Evolutionary conservation across 37 sponge, comb jelly and placozoan genomes (phyloP), one percentile per base, ranked within the genome.

Genomic region (Agelas oroides): DNA sequence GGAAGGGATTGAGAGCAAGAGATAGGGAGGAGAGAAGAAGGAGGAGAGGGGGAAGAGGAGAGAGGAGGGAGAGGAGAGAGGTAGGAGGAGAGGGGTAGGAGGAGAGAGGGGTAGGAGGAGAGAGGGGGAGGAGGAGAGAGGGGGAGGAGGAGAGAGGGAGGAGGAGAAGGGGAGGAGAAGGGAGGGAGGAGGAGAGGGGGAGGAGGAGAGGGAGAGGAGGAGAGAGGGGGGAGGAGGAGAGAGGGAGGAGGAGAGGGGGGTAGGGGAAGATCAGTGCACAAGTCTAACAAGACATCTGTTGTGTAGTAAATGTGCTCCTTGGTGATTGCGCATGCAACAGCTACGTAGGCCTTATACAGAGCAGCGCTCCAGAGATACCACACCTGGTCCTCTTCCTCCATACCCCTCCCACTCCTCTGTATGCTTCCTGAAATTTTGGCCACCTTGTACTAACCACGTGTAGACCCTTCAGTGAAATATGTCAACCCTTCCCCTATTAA

Each of bases 121-220:
- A 65, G 67, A 23, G 67, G 25, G 67, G 23, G 25, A 65, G 67
- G 23, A 25, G 25, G 67, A n/a, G 67, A 65, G 67, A 65, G 25
- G 67, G 67, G 30, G 67, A 65, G 24, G 41, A 12, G 39, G 13
- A 70, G 38, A 18, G n/a, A 30, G 65, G 25, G 65, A 21, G 65
- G n/a, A 18, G 15, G 60, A 59, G 77, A 31, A 36, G 32, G 60
- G 59, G 77, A 59, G 55, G 30, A 32, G 54, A 39, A 77, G 64
- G 60, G 64, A 60, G 62, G 39, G 78, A 17, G 39, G 30, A 64
- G 35, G 78, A 77, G 64, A 60, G 78, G 60, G 78, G 30, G 67
- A 65, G 79, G 65, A 54, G 40, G 34, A 32, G 79, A 65, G 79
- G 39, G 63, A 79, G 79, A 79, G 79, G 30, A 68, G n/a, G 79